These are phyloP conservation scores for Macquaria australasica DNA, from an alignment of 2,113 vertebrate genomes.

Conservation along the genomic window DNA sequence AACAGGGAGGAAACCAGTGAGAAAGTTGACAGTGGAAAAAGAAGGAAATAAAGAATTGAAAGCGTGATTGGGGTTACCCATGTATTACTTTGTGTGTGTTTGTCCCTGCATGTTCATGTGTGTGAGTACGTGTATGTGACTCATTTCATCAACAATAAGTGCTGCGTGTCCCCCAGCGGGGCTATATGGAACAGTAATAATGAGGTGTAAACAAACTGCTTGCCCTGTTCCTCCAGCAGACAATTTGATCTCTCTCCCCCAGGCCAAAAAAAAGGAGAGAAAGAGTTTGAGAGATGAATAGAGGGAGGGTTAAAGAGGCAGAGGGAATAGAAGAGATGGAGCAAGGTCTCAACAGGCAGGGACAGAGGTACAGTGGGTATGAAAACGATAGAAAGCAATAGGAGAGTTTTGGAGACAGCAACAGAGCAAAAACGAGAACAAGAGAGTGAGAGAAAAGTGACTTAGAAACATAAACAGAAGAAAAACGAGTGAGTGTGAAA, in stretches of 20 bases:
- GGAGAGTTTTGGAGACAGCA: conserved; percentile 24
- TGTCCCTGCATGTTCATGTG: neutral
- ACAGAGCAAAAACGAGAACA: conserved; percentile 26
- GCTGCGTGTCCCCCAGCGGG: conserved; percentile 28
- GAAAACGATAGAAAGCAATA: conserved; percentile 28
- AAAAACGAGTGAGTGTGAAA: conserved; percentile 12
- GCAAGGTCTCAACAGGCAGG: conserved; percentile 42
- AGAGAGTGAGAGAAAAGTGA: conserved; percentile 20
- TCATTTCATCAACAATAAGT: conserved; percentile 62
- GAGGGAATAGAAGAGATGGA: conserved; percentile 26
- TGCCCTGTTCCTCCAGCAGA: conserved; percentile 55
- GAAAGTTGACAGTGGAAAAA: conserved; percentile 1
- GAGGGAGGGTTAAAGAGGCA: conserved; percentile 31
- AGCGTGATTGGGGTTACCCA: neutral
- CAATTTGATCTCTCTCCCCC: conserved; percentile 60
- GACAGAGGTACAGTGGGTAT: conserved; percentile 37
- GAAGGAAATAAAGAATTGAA: conserved; percentile 2
- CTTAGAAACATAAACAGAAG: conserved; percentile 20
- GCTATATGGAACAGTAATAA: conserved; percentile 57
- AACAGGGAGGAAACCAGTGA: conserved; percentile 27
- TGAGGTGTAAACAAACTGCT: conserved; percentile 70
- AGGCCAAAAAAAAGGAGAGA: conserved; percentile 32
- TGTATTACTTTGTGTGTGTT: conserved; percentile 26
- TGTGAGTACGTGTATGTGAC: conserved; percentile 8
- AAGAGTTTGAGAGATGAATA: conserved; percentile 20